Evolutionary conservation across 1,140 invertebrate genomes (phyloP).

Genomic region (Episyrphus balteatus): DNA sequence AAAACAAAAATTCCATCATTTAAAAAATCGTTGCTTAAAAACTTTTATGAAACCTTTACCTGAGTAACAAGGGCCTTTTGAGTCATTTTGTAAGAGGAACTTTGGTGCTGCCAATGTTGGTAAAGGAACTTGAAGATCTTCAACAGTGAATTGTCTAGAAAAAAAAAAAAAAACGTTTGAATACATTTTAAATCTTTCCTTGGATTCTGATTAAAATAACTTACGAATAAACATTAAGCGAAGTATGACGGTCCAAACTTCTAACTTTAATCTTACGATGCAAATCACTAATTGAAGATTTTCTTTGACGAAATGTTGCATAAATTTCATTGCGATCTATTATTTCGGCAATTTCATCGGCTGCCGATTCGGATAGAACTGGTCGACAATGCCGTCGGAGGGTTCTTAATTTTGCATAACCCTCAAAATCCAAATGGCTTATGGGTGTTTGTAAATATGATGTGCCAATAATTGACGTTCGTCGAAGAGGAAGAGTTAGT

Average conservation of each 20-base stretch:
- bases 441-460: slow-evolving; percentile 15
- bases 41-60: slow-evolving; percentile 6
- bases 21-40: background rate
- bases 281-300: slow-evolving; percentile 22
- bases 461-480: slow-evolving; percentile 18
- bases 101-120: slow-evolving; percentile 23
- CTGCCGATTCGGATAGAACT: slow-evolving; percentile 24
- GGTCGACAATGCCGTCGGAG: slow-evolving; percentile 55
- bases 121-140: slow-evolving; percentile 23
- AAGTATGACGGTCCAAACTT: slow-evolving; percentile 26
- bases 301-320: slow-evolving; percentile 13
- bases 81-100: slow-evolving; percentile 23
- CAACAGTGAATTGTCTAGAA: slow-evolving; percentile 17
- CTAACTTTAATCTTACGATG: slow-evolving; percentile 23
- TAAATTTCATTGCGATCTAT: slow-evolving; percentile 17
- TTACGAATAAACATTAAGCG: slow-evolving; percentile 22
- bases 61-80: slow-evolving; percentile 30
- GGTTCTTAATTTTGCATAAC: slow-evolving; percentile 67
- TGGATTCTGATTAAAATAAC: slow-evolving; percentile 1
- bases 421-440: slow-evolving; percentile 62
- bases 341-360: slow-evolving; percentile 26
- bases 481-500: slow-evolving; percentile 17
- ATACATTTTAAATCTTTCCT: background rate
- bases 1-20: background rate
- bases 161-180: background rate